Percentiles rank a stretch among this genome's conserved stretches.
Conservation (phyloP, 2,113 vertebrate species). For the Anarhynchus alexandrinus region DNA sequence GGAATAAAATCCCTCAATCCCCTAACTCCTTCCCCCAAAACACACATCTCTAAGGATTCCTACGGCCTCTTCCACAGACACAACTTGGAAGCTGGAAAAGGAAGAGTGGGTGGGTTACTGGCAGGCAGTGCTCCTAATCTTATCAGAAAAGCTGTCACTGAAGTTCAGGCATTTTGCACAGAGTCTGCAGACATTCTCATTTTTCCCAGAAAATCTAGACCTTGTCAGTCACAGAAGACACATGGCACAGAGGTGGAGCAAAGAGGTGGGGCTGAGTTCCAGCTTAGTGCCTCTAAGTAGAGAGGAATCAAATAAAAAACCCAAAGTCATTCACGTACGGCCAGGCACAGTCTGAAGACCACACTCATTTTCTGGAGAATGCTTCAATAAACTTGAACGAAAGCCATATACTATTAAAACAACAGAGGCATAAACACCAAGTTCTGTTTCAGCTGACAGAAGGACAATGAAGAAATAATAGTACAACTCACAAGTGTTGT, state of each 20-base stretch:
- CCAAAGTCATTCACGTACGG: neutral
- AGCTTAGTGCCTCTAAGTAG: neutral
- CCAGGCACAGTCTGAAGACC: neutral
- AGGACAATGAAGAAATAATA: slow-evolving; percentile 47
- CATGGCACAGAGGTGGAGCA: neutral
- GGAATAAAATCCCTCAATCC: neutral
- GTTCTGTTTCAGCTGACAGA: slow-evolving; percentile 27
- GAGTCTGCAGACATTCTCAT: neutral
- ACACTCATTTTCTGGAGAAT: slow-evolving; percentile 2
- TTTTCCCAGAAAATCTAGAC: neutral
- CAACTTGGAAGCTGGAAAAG: neutral
- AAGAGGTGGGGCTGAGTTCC: neutral
- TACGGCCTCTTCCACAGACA: neutral
- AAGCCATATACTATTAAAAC: slow-evolving; percentile 24
- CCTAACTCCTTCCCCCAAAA: neutral
- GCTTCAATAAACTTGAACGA: slow-evolving; percentile 13
- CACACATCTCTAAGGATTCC: neutral
- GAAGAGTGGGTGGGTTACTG: neutral
- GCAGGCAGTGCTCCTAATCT: neutral
- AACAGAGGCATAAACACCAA: slow-evolving; percentile 14
- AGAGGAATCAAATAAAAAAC: neutral
- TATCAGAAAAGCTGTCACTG: neutral
- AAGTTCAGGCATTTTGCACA: neutral
- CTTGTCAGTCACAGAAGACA: neutral
- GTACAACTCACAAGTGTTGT: slow-evolving; percentile 8